These are phyloP conservation scores for Diadumene lineata DNA, from an alignment of 92 coral and sea anemone genomes.

Conservation along the genomic window DNA sequence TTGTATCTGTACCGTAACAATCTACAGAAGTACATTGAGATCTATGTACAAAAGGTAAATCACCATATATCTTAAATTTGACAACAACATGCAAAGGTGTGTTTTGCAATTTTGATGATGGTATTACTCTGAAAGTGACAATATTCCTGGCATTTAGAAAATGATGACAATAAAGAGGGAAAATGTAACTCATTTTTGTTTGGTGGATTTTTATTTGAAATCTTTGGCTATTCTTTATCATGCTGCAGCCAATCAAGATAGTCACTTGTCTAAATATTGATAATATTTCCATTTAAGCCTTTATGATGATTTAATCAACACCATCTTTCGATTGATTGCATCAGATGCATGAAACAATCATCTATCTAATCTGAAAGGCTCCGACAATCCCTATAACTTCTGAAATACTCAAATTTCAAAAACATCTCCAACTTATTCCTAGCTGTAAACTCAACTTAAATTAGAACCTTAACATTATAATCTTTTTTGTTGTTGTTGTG, in stretches of 20 bases:
- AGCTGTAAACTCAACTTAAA: not conserved
- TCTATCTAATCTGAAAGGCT: conserved; percentile 27
- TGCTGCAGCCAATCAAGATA: no score
- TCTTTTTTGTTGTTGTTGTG: not conserved
- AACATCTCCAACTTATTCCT: not conserved
- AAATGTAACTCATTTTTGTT: no score
- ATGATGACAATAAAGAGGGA: no score
- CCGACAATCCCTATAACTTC: no score
- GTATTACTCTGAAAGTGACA: no score
- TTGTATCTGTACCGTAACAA: conserved; percentile 94
- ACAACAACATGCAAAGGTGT: not conserved
- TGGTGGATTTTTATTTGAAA: no score
- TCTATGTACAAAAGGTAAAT: conserved; percentile 96
- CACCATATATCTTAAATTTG: not conserved
- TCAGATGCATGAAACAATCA: conserved; percentile 35
- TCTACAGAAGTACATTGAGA: conserved; percentile 97
- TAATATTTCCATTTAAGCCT: no score
- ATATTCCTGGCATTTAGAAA: not conserved
- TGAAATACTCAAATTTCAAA: no score
- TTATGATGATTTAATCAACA: conserved; percentile 49
- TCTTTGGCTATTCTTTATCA: no score
- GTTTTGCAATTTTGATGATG: not conserved
- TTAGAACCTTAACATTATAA: not conserved
- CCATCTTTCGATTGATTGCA: conserved; percentile 70
- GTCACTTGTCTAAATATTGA: no score